Evolutionary conservation across 2,797 vertebrate species (phyloP).

Genomic region (Todus mexicanus): DNA sequence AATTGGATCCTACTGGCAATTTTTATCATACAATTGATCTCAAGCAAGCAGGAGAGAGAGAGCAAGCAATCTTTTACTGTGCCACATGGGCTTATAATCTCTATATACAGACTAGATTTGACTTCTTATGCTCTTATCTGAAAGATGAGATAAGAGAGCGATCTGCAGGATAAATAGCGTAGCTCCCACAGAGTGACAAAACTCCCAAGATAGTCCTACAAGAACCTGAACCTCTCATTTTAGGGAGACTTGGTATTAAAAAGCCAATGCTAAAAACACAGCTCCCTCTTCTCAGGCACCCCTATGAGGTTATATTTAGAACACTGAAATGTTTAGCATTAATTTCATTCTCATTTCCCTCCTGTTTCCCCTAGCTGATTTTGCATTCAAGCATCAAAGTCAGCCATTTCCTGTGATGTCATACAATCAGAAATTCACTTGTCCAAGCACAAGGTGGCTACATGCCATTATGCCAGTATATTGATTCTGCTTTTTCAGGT

Average conservation of each 20-base stretch:
- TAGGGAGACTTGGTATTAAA: not conserved
- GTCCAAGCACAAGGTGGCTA: not conserved
- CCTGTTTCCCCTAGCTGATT: not conserved
- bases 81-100: not conserved
- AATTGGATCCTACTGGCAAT: not conserved
- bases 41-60: not conserved
- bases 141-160: not conserved
- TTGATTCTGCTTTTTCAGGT: not conserved
- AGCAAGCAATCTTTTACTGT: not conserved
- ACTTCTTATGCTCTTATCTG: not conserved
- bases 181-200: not conserved
- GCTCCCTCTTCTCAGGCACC: not conserved
- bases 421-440: not conserved
- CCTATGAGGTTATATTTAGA: not conserved
- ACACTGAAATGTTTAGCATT: not conserved
- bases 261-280: not conserved
- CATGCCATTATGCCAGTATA: not conserved
- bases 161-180: not conserved
- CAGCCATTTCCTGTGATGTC: not conserved
- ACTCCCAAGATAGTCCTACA: not conserved
- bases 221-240: not conserved
- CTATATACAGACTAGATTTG: not conserved
- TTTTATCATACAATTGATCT: not conserved
- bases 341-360: not conserved
- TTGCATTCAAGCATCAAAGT: slow-evolving; percentile 15